These are phyloP conservation scores for Octodon degus DNA, from an alignment of 2,113 vertebrate genomes.

Conservation along the genomic window DNA sequence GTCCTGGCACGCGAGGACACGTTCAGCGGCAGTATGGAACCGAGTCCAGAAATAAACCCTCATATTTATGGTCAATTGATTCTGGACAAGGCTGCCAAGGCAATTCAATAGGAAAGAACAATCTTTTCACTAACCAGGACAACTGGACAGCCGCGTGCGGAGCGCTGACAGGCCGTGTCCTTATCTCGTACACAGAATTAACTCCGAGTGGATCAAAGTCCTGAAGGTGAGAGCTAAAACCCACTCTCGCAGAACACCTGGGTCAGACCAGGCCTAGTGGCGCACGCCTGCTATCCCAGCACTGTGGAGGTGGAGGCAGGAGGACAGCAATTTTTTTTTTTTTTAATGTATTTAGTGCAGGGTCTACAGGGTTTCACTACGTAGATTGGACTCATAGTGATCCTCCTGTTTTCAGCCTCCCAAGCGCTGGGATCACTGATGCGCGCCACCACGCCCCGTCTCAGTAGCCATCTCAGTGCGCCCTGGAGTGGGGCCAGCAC, in stretches of 20 bases:
- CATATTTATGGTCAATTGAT: slow-evolving; percentile 60
- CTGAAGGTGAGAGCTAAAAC: background rate
- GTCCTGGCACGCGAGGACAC: background rate
- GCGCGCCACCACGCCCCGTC: too few relatives aligned
- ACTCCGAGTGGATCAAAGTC: slow-evolving; percentile 27
- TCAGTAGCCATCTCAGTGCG: too few relatives aligned
- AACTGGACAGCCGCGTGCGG: background rate
- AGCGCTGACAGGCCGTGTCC: background rate
- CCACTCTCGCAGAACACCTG: background rate
- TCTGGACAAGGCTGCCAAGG: slow-evolving; percentile 64
- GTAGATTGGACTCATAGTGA: too few relatives aligned
- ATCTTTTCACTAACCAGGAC: slow-evolving; percentile 37
- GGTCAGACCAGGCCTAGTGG: background rate
- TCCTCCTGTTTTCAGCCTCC: too few relatives aligned
- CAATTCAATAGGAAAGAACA: slow-evolving; percentile 37
- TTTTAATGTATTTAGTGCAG: too few relatives aligned
- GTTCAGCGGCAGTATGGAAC: background rate
- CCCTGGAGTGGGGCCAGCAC: too few relatives aligned
- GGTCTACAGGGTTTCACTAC: too few relatives aligned
- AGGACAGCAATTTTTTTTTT: too few relatives aligned
- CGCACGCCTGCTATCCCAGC: background rate
- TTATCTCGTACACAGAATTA: background rate
- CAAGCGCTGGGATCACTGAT: too few relatives aligned
- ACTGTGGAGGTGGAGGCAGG: background rate
- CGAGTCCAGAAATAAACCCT: slow-evolving; percentile 71